These are phyloP conservation scores for Drosophila seguyi DNA, from an alignment of 1,140 invertebrate genomes.

Conservation along the genomic window DNA sequence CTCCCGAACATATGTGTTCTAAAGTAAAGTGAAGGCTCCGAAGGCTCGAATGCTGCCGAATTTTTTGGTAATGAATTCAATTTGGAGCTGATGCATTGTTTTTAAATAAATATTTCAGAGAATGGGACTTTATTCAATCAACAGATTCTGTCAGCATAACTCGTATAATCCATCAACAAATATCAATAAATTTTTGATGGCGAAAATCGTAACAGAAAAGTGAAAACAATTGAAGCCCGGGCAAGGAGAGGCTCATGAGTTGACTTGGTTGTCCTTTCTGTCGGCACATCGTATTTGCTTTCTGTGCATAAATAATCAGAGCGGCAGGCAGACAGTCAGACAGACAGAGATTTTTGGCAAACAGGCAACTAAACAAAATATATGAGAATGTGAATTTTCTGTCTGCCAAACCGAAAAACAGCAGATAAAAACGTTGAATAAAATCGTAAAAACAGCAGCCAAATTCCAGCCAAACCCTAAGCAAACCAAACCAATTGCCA, in stretches of 20 bases:
- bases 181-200: conserved; percentile 21
- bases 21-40: neutral
- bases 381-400: conserved; percentile 47
- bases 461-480: conserved; percentile 19
- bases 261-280: conserved; percentile 1
- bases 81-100: conserved; percentile 4
- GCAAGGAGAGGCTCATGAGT: conserved; percentile 19
- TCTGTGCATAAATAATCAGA: conserved; percentile 71
- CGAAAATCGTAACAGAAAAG: conserved; percentile 25
- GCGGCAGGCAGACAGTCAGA: conserved; percentile 8
- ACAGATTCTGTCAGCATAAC: conserved; percentile 15
- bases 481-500: conserved; percentile 46
- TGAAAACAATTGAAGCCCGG: conserved; percentile 57
- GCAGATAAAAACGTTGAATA: conserved; percentile 67
- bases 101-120: conserved; percentile 25
- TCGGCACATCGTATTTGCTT: conserved; percentile 61
- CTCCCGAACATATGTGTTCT: neutral
- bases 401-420: conserved; percentile 41
- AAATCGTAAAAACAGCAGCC: conserved; percentile 54
- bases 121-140: conserved; percentile 30
- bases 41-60: neutral
- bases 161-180: conserved; percentile 19
- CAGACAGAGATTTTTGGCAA: conserved; percentile 60
- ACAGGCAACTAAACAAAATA: conserved; percentile 54
- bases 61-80: conserved; percentile 5